These are phyloP conservation scores for Eptatretus atami DNA, from an alignment of 2,797 vertebrate genomes.

Conservation along the genomic window DNA sequence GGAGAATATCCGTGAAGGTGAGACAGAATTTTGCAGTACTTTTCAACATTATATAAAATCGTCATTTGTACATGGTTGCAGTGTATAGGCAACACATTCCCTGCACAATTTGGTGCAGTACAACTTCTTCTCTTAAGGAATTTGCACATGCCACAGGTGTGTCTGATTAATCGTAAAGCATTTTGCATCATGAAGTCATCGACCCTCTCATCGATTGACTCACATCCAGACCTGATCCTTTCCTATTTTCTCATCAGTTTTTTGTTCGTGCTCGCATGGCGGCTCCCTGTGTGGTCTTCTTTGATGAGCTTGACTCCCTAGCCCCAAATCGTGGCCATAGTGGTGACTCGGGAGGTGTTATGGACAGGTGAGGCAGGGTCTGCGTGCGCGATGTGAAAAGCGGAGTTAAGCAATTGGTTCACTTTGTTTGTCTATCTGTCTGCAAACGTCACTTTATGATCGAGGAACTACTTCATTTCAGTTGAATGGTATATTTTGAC, in stretches of 20 bases:
- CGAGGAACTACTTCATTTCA: no score
- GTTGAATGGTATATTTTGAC: no score
- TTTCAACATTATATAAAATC: not conserved
- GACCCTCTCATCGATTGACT: not conserved
- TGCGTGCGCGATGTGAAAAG: not conserved
- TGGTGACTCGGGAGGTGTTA: slow-evolving; percentile 75
- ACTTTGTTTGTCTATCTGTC: no score
- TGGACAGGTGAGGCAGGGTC: slow-evolving; percentile 37
- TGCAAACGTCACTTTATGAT: no score
- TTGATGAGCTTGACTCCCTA: slow-evolving; percentile 77
- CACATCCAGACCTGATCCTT: not conserved
- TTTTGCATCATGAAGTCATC: no score
- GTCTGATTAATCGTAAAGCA: no score
- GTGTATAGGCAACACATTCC: no score
- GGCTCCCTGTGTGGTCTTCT: slow-evolving; percentile 64
- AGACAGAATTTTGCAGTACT: slow-evolving; percentile 9
- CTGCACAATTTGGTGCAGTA: no score
- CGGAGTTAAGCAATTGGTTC: not conserved
- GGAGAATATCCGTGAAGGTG: slow-evolving; percentile 59
- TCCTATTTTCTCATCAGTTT: slow-evolving; percentile 19
- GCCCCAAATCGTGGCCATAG: slow-evolving; percentile 56
- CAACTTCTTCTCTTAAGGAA: no score
- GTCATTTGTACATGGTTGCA: slow-evolving; percentile 5
- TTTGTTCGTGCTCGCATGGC: slow-evolving; percentile 40
- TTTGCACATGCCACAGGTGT: no score